Percentiles rank a stretch among this genome's conserved stretches.
Evolutionary conservation across 1,140 invertebrate genomes (phyloP).

Genomic region (Atta colombica): DNA sequence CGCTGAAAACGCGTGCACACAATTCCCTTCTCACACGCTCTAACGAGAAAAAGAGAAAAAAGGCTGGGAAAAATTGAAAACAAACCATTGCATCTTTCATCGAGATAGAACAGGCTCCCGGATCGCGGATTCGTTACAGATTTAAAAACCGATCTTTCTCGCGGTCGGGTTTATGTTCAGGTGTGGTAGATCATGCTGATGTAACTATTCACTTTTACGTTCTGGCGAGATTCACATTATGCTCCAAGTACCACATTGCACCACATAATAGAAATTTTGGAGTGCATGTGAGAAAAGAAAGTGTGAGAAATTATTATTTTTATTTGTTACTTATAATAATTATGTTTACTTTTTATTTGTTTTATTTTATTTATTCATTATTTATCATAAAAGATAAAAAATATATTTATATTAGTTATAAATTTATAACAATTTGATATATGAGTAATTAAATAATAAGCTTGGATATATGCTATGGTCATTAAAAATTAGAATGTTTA

Average conservation of each 20-base stretch:
- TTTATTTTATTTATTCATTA: neutral
- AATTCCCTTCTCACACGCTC: slow-evolving; percentile 25
- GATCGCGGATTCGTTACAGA: slow-evolving; percentile 22
- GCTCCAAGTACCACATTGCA: neutral
- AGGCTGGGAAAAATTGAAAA: slow-evolving; percentile 34
- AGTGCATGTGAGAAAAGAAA: neutral
- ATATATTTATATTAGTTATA: neutral
- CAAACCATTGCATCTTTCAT: slow-evolving; percentile 9
- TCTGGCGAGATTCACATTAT: slow-evolving; percentile 52
- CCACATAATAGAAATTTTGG: neutral
- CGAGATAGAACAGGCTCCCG: slow-evolving; percentile 15
- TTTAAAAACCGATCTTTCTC: slow-evolving; percentile 32
- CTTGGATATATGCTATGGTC: neutral
- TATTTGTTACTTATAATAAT: neutral
- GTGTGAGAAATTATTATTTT: neutral
- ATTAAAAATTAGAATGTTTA: neutral
- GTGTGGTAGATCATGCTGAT: slow-evolving; percentile 61
- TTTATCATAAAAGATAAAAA: neutral
- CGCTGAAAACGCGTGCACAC: slow-evolving; percentile 43
- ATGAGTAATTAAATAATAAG: slow-evolving; percentile 11
- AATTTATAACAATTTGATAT: neutral
- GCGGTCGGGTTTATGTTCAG: slow-evolving; percentile 53
- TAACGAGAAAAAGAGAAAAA: neutral
- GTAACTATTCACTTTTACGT: slow-evolving; percentile 49
- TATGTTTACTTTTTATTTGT: neutral